Base-by-base conservation (phyloP, 2,113 vertebrate genomes). In the Dasyornis broadbenti region DNA sequence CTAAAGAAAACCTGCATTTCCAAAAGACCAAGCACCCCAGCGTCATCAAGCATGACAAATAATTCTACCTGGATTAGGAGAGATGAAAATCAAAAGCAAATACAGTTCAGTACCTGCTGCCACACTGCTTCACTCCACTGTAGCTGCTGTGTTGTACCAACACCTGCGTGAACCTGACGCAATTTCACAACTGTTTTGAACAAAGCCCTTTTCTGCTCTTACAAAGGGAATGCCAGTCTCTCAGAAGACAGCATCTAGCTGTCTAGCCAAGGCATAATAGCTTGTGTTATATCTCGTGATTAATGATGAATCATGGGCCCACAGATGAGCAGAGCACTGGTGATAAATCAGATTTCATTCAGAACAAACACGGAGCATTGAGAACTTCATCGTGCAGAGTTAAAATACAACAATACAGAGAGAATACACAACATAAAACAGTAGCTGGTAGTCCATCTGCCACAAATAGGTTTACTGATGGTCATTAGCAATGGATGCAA, bases 371-470 rank as follows among this genome's bases (percentile, higher is more conserved):
- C 0, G 0, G 28, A 30, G 19, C 6, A 9, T 7, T 10, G 31
- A 15, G 24, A 66, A 44, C 17, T 53, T 42, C 24, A 35, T 8
- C 64, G 61, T 40, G 37, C 69, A 23, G 82, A 10, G 31, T 54
- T 78, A 66, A 78, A 87, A 54, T 7, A 60, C 61, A 85, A 3
- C 64, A 35, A 13, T 30, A 20, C 24, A 3, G 37, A 52, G 40
- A 30, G 88, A 77, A 82, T 11, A 27, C 40, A 13, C 49, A 49
- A 47, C 5, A 2, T 2, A 15, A 39, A 15, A 6, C 30, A 61
- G 52, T 8, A 52, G 35, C 35, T 24, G 35, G 52, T 6, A 35
- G 39, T n/a, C 77, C n/a, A 0, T 0, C 2, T 17, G 27, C 60
- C 52, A 69, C 65, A 49, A 37, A 31, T 23, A 7, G 11, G 19